These are phyloP conservation scores for Microcebus griseorufus DNA, from an alignment of 2,113 vertebrate species.

Conservation along the genomic window DNA sequence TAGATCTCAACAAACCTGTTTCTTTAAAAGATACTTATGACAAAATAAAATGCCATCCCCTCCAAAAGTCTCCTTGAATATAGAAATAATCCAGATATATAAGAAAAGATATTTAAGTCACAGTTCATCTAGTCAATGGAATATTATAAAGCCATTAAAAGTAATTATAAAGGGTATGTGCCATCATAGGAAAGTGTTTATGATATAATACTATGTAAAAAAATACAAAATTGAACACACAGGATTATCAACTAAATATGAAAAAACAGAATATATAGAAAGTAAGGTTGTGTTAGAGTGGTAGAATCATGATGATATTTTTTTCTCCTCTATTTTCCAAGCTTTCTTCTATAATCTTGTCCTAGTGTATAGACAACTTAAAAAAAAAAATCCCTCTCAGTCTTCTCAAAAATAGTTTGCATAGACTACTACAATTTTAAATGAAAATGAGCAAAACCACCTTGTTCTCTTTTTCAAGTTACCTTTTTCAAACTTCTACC, in stretches of 20 bases:
- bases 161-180: neutral
- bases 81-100: neutral
- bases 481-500: neutral
- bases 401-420: neutral
- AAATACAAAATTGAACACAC: neutral
- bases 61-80: neutral
- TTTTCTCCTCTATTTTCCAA: neutral
- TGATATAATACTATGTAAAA: slow-evolving; percentile 7
- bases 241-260: neutral
- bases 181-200: slow-evolving; percentile 14
- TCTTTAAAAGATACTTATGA: neutral
- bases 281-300: neutral
- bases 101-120: neutral
- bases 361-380: neutral
- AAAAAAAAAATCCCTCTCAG: neutral
- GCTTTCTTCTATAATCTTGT: neutral
- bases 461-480: slow-evolving; percentile 20
- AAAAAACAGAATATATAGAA: neutral
- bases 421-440: slow-evolving; percentile 36
- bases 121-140: neutral
- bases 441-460: slow-evolving; percentile 51
- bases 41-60: neutral
- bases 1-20: neutral
- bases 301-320: neutral
- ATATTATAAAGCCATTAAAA: slow-evolving; percentile 33